phyloP scores from a whole-genome alignment of 1,140 invertebrate species.

The Leptopilina boulardi region DNA sequence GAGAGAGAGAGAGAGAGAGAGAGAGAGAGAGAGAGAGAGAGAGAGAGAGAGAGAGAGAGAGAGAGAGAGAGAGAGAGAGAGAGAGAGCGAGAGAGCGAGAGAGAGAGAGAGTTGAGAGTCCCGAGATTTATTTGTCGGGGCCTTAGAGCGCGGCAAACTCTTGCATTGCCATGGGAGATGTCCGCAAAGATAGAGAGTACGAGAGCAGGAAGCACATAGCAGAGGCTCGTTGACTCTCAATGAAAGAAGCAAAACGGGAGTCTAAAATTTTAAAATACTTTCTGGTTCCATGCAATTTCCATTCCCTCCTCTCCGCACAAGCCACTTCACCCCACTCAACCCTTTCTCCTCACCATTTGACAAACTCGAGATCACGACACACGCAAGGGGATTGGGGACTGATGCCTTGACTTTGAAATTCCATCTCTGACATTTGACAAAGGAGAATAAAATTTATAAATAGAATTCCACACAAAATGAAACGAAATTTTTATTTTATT shows the following conservation, averaged over 20 bases:
- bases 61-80: constrained; percentile 9
- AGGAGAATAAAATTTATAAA: background rate
- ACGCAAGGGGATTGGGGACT: constrained; percentile 23
- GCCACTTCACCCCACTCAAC: too few species aligned
- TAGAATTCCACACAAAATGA: background rate
- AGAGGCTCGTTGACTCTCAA: constrained; percentile 70
- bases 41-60: background rate
- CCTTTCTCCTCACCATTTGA: constrained; percentile 48
- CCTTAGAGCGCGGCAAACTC: constrained; percentile 55
- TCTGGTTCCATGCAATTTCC: constrained; percentile 34
- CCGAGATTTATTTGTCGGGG: constrained; percentile 71
- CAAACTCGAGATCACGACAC: constrained; percentile 50
- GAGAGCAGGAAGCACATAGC: constrained; percentile 68
- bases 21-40: constrained; percentile 8
- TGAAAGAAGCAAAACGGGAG: constrained; percentile 60
- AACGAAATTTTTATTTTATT: background rate
- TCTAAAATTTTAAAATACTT: constrained; percentile 48
- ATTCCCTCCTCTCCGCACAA: constrained; percentile 41
- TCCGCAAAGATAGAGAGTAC: constrained; percentile 66
- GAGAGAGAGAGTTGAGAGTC: constrained; percentile 4
- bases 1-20: background rate
- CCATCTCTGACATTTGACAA: background rate
- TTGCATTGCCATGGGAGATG: constrained; percentile 62
- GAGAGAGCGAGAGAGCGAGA: constrained; percentile 9
- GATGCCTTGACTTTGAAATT: constrained; percentile 14